These are phyloP conservation scores for Acanthopagrus latus DNA, from an alignment of 2,797 vertebrate genomes.

Conservation along the genomic window DNA sequence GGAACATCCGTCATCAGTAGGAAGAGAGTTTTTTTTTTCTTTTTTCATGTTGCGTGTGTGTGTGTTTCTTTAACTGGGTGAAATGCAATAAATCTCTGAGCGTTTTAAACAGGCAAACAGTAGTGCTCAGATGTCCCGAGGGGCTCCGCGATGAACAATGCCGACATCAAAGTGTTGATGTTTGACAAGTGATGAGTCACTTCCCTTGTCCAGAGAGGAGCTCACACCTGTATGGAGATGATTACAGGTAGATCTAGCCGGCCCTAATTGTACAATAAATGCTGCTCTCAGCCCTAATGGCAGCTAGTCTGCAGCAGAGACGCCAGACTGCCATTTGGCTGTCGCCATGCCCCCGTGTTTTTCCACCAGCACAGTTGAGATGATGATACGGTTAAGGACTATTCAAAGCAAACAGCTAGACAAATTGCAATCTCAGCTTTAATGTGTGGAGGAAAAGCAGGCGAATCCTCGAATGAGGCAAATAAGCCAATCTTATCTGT, in stretches of 20 bases:
- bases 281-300: constrained; percentile 93
- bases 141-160: constrained; percentile 82
- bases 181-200: constrained; percentile 91
- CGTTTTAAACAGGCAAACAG: constrained; percentile 76
- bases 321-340: constrained; percentile 96
- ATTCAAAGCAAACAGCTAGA: constrained; percentile 90
- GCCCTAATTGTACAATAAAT: constrained; percentile 98
- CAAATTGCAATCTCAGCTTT: constrained; percentile 88
- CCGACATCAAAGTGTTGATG: constrained; percentile 86
- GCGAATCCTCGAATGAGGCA: constrained; percentile 74
- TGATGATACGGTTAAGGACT: constrained; percentile 91
- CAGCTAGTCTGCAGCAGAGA: constrained; percentile 92
- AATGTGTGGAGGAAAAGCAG: constrained; percentile 84
- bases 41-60: constrained; percentile 44
- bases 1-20: constrained; percentile 82
- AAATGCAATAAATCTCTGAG: constrained; percentile 87
- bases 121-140: constrained; percentile 81
- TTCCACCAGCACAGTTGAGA: constrained; percentile 88
- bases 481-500: constrained; percentile 79
- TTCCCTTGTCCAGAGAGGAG: constrained; percentile 90
- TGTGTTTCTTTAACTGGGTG: constrained; percentile 64
- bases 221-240: constrained; percentile 95
- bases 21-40: constrained; percentile 62
- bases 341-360: constrained; percentile 92
- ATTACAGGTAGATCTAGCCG: constrained; percentile 94